Percentiles rank a stretch among this genome's conserved stretches.
phyloP scores from a whole-genome alignment of 2,888 invertebrate species.

The Ceratothoa steindachneri region DNA sequence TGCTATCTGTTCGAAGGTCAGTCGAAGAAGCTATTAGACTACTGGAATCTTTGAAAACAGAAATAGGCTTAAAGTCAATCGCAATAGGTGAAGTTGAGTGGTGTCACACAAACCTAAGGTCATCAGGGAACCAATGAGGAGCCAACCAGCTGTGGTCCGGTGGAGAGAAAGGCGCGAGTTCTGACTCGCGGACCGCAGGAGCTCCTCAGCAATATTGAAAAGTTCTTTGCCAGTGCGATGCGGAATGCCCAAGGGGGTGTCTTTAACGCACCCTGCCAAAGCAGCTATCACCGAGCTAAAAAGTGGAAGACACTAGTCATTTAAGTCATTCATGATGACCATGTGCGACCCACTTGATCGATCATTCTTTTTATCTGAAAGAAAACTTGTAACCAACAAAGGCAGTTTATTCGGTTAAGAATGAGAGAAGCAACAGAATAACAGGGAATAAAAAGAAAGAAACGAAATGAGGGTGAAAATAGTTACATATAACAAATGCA shows the following conservation, averaged over 20 bases:
- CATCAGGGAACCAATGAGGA: conserved; percentile 93
- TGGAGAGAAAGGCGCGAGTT: conserved; percentile 91
- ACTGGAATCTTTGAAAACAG: no score
- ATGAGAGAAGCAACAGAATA: no score
- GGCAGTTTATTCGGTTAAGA: no score
- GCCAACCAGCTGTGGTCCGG: conserved; percentile 95
- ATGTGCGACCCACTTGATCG: no score
- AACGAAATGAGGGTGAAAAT: background rate
- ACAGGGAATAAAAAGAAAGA: background rate
- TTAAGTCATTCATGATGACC: background rate
- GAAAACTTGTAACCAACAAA: no score
- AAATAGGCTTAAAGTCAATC: no score
- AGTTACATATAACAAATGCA: no score
- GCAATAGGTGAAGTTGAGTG: no score
- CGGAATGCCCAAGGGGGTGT: conserved; percentile 89
- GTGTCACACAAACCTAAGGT: conserved; percentile 78
- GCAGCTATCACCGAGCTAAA: conserved; percentile 92
- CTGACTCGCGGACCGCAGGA: conserved; percentile 91
- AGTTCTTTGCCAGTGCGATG: conserved; percentile 94
- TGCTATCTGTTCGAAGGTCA: no score
- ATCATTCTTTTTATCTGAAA: no score
- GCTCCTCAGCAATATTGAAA: conserved; percentile 94
- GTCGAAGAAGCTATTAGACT: no score
- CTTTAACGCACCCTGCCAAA: conserved; percentile 81
- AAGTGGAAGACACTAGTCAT: background rate